Evolutionary conservation across 2,888 invertebrate species (phyloP), one percentile per base, ranked within the genome.

Genomic region (Megalurothrips usitatus): DNA sequence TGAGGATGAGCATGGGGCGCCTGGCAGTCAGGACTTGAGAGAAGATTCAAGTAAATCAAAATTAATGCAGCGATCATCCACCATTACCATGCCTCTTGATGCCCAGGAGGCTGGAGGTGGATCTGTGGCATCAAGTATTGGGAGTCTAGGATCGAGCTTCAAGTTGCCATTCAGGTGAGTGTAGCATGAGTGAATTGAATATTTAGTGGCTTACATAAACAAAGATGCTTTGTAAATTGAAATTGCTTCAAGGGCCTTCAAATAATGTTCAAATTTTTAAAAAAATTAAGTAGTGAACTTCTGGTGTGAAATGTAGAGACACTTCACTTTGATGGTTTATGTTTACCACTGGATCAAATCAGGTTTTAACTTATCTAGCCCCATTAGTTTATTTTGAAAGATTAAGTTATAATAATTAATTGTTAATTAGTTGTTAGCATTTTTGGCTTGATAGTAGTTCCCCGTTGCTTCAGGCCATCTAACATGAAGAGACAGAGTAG

Each of bases 101-200:
- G 83, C 83, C 3, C 83, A 80, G 43, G 82, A 83, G 1, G 58
- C 81, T 49, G 83, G 83, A 80, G 83, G 83, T 79, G 83, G 82
- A 75, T 83, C 84, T 49, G 81, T 84, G 79, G 82, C 84, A 11
- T 84, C 84, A 10, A 83, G 83, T 52, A 82, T 83, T 49, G 81
- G 68, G 1, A 94, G 92, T 84, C 89, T 95, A 82, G 93, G 95
- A 34, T 94, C 94, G 83, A 93, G 94, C 81, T 90, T 96, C 83
- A 96, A 96, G 89, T 89, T 94, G 84, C 94, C 94, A 85, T 95
- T 96, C 86, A 94, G 94, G 95, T 96, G 89, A 90, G 88, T 85
- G 26, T 43, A 43, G 34, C 34, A 43, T 43, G 34, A 43, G 34
- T 43, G 34, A 6, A 79, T 80, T 80, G 79, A 79, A 23, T 75